Evolutionary conservation across 2,797 vertebrate genomes (phyloP).

Genomic region (Emys orbicularis): DNA sequence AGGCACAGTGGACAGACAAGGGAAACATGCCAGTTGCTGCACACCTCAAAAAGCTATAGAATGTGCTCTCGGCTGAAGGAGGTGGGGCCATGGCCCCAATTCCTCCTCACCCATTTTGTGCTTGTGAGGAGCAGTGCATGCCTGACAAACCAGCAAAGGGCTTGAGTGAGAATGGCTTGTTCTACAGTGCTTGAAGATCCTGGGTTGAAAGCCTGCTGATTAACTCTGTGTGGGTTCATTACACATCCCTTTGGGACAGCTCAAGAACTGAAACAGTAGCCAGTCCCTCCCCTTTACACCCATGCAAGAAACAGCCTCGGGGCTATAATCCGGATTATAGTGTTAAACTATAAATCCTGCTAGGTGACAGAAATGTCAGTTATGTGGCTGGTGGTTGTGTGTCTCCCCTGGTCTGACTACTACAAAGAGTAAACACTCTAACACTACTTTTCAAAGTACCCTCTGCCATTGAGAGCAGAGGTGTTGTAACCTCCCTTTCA

Average conservation of each 20-base stretch:
- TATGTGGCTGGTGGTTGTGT: not conserved
- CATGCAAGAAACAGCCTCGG: not conserved
- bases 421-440: not conserved
- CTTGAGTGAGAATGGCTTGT: not conserved
- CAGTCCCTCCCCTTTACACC: too few species aligned
- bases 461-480: not conserved
- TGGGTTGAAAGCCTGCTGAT: not conserved
- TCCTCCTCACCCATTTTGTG: not conserved
- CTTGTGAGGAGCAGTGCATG: not conserved
- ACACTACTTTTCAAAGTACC: not conserved
- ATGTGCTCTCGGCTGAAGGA: not conserved
- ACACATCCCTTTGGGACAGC: rapidly evolving
- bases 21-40: not conserved
- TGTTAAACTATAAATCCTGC: not conserved
- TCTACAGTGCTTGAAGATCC: not conserved
- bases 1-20: not conserved
- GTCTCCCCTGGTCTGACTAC: not conserved
- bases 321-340: not conserved
- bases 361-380: not conserved
- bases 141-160: not conserved
- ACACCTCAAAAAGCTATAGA: not conserved
- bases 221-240: not conserved
- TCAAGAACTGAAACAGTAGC: not conserved
- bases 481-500: not conserved
- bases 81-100: not conserved